Evolutionary conservation across 1,140 invertebrate species (phyloP), one percentile per base, ranked within the genome.

Genomic region (Lucilia cuprina): DNA sequence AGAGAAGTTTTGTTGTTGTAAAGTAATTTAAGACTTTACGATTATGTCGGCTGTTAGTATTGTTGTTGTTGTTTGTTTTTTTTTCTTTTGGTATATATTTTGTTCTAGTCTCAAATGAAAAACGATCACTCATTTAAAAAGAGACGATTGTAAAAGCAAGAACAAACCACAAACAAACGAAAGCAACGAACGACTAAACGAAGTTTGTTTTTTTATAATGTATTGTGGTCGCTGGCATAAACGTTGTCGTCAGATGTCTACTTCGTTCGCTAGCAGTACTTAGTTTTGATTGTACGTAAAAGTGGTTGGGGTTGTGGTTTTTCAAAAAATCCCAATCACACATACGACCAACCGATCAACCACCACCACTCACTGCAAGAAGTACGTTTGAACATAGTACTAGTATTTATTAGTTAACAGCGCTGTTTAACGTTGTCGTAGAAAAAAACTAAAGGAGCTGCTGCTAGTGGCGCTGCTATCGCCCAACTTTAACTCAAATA

Each of bases 401-500:
- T 12, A 60, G 13, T 17, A 14, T 60, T 60, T 17, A 60, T 3
- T n/a, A 60, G 55, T 60, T 14, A 17, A 60, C 13, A 2, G 13
- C 55, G 55, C 41, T 41, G 50, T 60, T 30, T 30, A 3, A 30
- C 4, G 50, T 14, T 5, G 50, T 60, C 14, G 14, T 60, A 3
- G 13, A 17, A 60, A 21, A 19, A 5, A 70, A 21, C 21, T 19
- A 70, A 70, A 70, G 65, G 50, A 55, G 50, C 50, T 55, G 50
- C 50, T 55, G 50, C 50, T 17, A 41, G 50, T 12, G 50, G 8
- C 12, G 50, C 50, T 55, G 50, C 50, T 17, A 41, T 60, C 55
- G 65, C 19, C 65, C 65, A 70, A 70, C 65, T 70, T 70, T 25
- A 25, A 70, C 10, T 70, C n/a, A 70, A 70, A 70, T 70, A 70